Evolutionary conservation across 2,888 invertebrate genomes (phyloP), one percentile per base, ranked within the genome.

Genomic region (Erebia ligea): DNA sequence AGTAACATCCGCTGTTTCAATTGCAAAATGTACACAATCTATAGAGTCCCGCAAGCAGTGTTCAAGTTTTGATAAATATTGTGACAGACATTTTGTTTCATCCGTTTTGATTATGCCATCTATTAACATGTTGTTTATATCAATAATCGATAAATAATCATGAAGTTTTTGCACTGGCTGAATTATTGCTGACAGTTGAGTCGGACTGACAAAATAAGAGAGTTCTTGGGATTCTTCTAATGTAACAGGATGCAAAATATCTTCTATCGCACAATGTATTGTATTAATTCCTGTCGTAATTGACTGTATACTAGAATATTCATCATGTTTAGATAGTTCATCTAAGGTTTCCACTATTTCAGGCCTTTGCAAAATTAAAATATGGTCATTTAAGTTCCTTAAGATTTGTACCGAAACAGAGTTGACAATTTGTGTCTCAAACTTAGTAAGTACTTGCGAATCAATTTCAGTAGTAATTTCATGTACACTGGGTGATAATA

Each of bases 111-210:
- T 78, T 76, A 88, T 82, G 81, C 86, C 82, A 85, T 90, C 89
- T 77, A 88, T 79, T 85, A 89, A 87, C 87, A 91, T 89, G 85
- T 90, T 87, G 78, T 77, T 84, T 70, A 79, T 78, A 76, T 91
- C 88, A 81, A 91, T 77, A 64, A 88, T 81, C 63, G 87, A 88
- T 70, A 93, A 82, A 81, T 84, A 83, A 76, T 90, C 84, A 52
- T 87, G 86, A 13, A 92, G 76, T 73, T 88, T 88, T 75, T 86
- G 86, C 82, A 92, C 85, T 0, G 92, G 92, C 67, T 89, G 85
- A 40, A 89, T 89, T 70, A 94, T 85, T 15, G 82, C 81, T 62
- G 80, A 77, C 64, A 93, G 77, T 77, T 88, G 87, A 8, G 84
- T 78, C 17, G 85, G 77, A 71, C 84, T 84, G 1, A 83, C 70